These are phyloP conservation scores for pig (Sus scrofa) DNA, from an alignment of 2,113 vertebrate species.

Conservation along the genomic window T2T-Sscrofa CM000816.6:37890001-37890500, in stretches of 20 bases:
- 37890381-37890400: constrained; percentile 14
- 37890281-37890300: constrained; percentile 17
- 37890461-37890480: constrained; percentile 43
- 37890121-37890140: constrained; percentile 37
- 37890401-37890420: constrained; percentile 13
- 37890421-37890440: constrained; percentile 9
- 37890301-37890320: constrained; percentile 15
- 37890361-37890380: constrained; percentile 55
- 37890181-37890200: constrained; percentile 46
- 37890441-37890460: constrained; percentile 10
- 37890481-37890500: constrained; percentile 35
- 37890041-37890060: constrained; percentile 34
- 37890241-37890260: constrained; percentile 7
- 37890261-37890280: constrained; percentile 27
- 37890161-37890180: neutral
- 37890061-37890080: neutral
- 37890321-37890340: constrained; percentile 24
- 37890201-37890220: neutral
- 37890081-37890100: neutral
- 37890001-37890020: constrained; percentile 25
- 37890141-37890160: constrained; percentile 45
- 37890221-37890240: constrained; percentile 36
- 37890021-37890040: neutral
- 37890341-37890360: constrained; percentile 32
- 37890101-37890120: constrained; percentile 44